phyloP scores from a whole-genome alignment of 2,888 invertebrate species.

The Volucella bombylans region DNA sequence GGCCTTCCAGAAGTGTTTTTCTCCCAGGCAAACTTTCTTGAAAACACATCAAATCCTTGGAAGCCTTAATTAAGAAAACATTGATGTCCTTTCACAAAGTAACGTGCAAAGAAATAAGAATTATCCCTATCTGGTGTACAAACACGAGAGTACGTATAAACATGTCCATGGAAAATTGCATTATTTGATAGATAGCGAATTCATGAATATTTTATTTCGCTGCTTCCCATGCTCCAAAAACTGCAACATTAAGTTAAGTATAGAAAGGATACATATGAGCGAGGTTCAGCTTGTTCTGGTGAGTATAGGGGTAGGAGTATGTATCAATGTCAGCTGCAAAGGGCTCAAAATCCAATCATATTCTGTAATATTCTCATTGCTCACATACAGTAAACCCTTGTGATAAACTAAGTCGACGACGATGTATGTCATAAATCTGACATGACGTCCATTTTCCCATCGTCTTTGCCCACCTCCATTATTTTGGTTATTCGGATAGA shows the following conservation, averaged over 20 bases:
- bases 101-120: slow-evolving; percentile 29
- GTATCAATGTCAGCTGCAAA: slow-evolving; percentile 66
- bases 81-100: slow-evolving; percentile 45
- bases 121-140: too few species aligned
- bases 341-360: slow-evolving; percentile 73
- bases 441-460: slow-evolving; percentile 68
- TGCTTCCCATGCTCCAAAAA: slow-evolving; percentile 17
- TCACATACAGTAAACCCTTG: slow-evolving; percentile 66
- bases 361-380: slow-evolving; percentile 68
- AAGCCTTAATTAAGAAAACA: slow-evolving; percentile 55
- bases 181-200: slow-evolving; percentile 53
- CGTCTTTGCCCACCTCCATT: slow-evolving; percentile 21
- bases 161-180: slow-evolving; percentile 58
- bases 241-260: slow-evolving; percentile 69
- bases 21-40: background rate
- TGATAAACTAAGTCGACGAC: slow-evolving; percentile 67
- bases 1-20: background rate
- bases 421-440: slow-evolving; percentile 71
- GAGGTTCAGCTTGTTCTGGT: too few species aligned
- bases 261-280: background rate
- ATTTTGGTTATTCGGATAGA: background rate
- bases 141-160: background rate
- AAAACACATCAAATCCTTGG: slow-evolving; percentile 1
- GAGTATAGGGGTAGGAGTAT: background rate
- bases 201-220: slow-evolving; percentile 69